A percentile compares a stretch with the other conserved stretches of the same genome.
Evolutionary conservation across 2,797 vertebrate genomes (phyloP).

Genomic region (Tauraco hartlaubi): DNA sequence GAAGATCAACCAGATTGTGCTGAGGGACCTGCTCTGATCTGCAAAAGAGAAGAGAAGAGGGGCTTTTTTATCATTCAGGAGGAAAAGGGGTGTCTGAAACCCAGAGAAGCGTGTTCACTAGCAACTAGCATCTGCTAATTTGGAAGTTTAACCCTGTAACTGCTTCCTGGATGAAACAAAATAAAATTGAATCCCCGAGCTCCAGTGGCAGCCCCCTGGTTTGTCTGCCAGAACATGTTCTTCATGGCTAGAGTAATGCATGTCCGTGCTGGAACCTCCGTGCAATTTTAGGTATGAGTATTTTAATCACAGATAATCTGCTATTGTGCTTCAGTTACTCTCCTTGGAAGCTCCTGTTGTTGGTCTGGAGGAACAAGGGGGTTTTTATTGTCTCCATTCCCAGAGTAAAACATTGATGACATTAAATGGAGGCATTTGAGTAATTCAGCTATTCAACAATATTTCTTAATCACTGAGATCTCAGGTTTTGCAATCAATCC

Average conservation of each 20-base stretch:
- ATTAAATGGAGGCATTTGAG: slow-evolving; percentile 6
- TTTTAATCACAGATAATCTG: background rate
- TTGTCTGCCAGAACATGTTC: background rate
- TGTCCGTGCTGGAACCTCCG: fast-evolving
- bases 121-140: background rate
- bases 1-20: background rate
- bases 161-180: background rate
- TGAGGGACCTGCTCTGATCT: background rate
- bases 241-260: background rate
- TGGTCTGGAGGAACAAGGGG: background rate
- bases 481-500: slow-evolving; percentile 40
- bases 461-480: slow-evolving; percentile 29
- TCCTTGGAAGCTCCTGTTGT: background rate
- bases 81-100: background rate
- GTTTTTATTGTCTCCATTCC: background rate
- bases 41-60: background rate
- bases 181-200: background rate
- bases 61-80: background rate
- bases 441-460: slow-evolving; percentile 18
- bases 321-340: background rate
- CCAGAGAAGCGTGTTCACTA: background rate
- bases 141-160: background rate
- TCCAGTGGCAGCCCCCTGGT: background rate
- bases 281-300: background rate
- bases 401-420: background rate